Evolutionary conservation across 2,113 vertebrate species (phyloP), one percentile per base, ranked within the genome.

Genomic region (Gymnogyps californianus): DNA sequence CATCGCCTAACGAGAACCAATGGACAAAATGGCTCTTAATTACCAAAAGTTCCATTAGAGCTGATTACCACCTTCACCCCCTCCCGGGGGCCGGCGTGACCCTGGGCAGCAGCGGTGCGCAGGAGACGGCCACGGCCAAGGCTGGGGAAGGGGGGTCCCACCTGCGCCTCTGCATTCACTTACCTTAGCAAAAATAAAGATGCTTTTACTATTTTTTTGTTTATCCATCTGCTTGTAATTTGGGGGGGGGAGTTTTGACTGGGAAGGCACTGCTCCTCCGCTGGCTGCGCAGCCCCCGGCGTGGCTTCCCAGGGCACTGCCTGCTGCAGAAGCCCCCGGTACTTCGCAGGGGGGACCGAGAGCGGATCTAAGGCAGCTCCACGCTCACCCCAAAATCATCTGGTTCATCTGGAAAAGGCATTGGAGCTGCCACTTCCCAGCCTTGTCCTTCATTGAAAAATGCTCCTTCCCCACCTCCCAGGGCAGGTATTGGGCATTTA

Each of bases 41-140:
- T 70, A 71, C 24, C 38, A 13, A 3, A 51, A 55, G 49, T 32
- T 42, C 40, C 65, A 9, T 29, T 25, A 42, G 74, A 82, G 69
- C 44, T 38, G n/a, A 25, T 36, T 8, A 42, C 21, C 66, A 24
- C 29, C 66, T 24, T 24, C 25, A 16, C 6, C n/a, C 26, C 25
- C 11, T 49, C 47, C 75, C 9, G 14, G 17, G 16, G 20, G 28
- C 32, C 2, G 25, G 19, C 4, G 51, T 21, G 64, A 18, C 12
- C 29, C 57, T 0, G 0, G n/a, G 61, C 59, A 57, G 54, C 5
- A 5, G 25, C 3, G 0, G 0, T 4, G 18, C 3, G 5, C 52
- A 29, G 40, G 40, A 62, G 16, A 38, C 8, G 20, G 61, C 22
- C 44, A 25, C 4, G 9, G 57, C 71, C 65, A n/a, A 49, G 46